These are phyloP conservation scores for Sitodiplosis mosellana DNA, from an alignment of 1,140 invertebrate species.

Conservation along the genomic window DNA sequence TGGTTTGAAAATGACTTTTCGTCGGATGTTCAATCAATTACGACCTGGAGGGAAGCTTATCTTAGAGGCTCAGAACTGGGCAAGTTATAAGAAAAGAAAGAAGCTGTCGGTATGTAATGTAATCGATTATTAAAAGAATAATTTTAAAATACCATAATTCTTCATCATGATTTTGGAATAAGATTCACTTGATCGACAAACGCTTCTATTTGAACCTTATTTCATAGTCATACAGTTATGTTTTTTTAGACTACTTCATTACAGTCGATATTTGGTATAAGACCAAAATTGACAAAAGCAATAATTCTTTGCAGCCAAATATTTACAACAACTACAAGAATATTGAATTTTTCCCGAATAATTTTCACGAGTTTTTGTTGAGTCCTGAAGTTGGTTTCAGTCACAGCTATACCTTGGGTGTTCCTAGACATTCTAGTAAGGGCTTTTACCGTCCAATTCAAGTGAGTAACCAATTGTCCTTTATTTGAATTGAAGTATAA, in stretches of 20 bases:
- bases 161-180: too few relatives aligned
- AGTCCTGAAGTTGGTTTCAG: slow-evolving; percentile 81
- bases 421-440: slow-evolving; percentile 66
- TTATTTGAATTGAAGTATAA: background rate
- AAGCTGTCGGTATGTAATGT: slow-evolving; percentile 62
- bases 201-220: too few relatives aligned
- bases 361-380: slow-evolving; percentile 77
- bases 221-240: too few relatives aligned
- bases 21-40: slow-evolving; percentile 79
- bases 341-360: slow-evolving; percentile 73
- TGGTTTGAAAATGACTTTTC: slow-evolving; percentile 85
- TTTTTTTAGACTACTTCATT: too few relatives aligned
- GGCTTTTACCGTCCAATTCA: slow-evolving; percentile 79
- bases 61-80: slow-evolving; percentile 85
- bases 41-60: slow-evolving; percentile 80
- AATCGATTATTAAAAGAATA: background rate
- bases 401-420: slow-evolving; percentile 67
- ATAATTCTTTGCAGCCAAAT: slow-evolving; percentile 45
- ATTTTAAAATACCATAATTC: too few relatives aligned
- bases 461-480: too few relatives aligned
- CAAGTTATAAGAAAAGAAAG: slow-evolving; percentile 63
- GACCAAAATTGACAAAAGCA: too few relatives aligned
- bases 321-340: slow-evolving; percentile 71
- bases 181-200: too few relatives aligned
- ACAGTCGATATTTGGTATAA: too few relatives aligned